Conservation (phyloP, 1,140 invertebrate species). For the Drosophila athabasca region DNA sequence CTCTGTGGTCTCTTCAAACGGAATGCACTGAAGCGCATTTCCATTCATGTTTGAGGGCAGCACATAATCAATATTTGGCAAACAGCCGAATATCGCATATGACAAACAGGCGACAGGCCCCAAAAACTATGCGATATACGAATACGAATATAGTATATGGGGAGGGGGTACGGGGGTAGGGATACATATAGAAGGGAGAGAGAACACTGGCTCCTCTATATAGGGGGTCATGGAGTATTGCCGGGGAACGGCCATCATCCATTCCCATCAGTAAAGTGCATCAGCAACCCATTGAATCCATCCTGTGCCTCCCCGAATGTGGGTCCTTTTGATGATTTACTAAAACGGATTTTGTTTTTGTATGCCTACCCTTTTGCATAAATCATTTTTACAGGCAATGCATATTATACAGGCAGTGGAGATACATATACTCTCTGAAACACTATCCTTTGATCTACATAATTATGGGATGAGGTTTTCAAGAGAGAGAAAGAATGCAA, state of each 20-base stretch:
- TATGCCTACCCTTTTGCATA: constrained; percentile 37
- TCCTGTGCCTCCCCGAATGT: constrained; percentile 24
- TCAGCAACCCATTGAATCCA: constrained; percentile 44
- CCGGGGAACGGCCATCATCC: constrained; percentile 1
- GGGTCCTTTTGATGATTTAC: constrained; percentile 64
- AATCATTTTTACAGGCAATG: constrained; percentile 27
- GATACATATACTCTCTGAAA: background rate
- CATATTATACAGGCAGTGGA: constrained; percentile 14
- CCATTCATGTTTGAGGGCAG: constrained; percentile 76
- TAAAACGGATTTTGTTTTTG: constrained; percentile 44
- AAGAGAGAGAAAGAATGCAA: too few species aligned
- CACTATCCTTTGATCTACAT: constrained; percentile 9
- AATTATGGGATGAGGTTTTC: too few species aligned
- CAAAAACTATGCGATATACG: constrained; percentile 49
- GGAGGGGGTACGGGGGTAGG: too few species aligned
- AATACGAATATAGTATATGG: background rate
- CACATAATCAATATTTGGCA: constrained; percentile 80
- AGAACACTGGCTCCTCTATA: background rate
- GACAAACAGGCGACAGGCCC: constrained; percentile 71
- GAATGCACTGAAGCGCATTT: constrained; percentile 70
- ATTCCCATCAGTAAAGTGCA: constrained; percentile 49
- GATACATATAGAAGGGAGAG: too few species aligned
- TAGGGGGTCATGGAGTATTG: constrained; percentile 19
- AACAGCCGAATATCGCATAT: constrained; percentile 73
- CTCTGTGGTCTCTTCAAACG: constrained; percentile 12